Base-by-base conservation (phyloP, 2,888 invertebrate genomes). In the Drosophila quinaria region DNA sequence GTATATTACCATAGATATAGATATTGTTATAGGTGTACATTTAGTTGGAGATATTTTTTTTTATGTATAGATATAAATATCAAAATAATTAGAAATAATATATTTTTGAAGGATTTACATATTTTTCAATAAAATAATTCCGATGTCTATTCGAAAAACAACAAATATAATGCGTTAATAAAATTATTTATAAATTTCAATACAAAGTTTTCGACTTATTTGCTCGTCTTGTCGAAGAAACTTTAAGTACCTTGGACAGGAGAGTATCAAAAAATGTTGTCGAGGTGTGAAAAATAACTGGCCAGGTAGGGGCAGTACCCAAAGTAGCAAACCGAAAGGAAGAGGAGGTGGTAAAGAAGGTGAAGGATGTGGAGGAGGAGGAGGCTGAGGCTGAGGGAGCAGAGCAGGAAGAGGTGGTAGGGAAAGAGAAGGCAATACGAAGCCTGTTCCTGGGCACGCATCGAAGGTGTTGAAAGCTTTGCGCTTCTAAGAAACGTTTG, bases 211-310 rank as follows among this genome's bases (percentile, higher is more conserved):
- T n/a, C 6, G 3, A 6, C 25, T 25, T 25, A 25, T 25, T 25
- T 25, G 1, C 25, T 6, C 25, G 25, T 3, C 25, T 25, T 6
- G 5, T 25, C 5, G 0, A 5, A 1, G 25, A 5, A 25, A 25
- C 13, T 31, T 19, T 3, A 58, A 37, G 13, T 37, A 58, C 22
- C 46, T 17, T 2, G 17, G 15, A 10, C 2, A 3, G 9, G 39
- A 59, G 42, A 19, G 49, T 49, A 58, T 49, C 17, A 15, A 63
- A 55, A 82, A 82, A 79, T 89, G 87, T 84, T 90, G 91, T 91
- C 89, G 90, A 91, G 89, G 91, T 91, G 91, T 91, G 90, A 91
- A 91, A 87, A 91, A 91, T 91, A 91, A 90, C 90, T 90, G 91
- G 75, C 77, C 82, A 74, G 50, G 46, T 44, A 62, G 54, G 15